Base-by-base conservation (phyloP, 2,888 invertebrate genomes). In the Thymelicus acteon region DNA sequence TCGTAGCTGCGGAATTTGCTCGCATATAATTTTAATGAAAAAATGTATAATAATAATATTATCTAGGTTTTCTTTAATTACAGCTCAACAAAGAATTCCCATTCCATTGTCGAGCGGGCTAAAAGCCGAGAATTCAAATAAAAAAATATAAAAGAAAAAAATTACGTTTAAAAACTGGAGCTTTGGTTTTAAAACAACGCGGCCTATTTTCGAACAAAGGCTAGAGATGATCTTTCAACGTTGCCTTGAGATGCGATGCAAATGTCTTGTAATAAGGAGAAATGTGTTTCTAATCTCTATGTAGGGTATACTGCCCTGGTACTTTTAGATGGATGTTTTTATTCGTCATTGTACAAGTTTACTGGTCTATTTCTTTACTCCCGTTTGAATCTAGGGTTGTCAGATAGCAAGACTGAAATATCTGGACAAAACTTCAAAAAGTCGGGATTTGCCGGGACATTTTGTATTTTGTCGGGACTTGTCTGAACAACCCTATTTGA, bases 61-160 rank as follows among this genome's bases (percentile, higher is more conserved):
- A 37, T 58, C 58, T 58, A 58, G 58, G 12, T 39, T 58, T 57
- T 49, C 49, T 63, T 63, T 63, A 63, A 63, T 63, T 63, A 63
- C 31, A 12, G 49, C 63, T 15, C 31, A 63, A 63, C 63, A 63
- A 63, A 63, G 63, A 63, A 47, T 63, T 63, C 10, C 15, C 48
- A 63, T 63, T 47, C 49, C 49, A 63, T 63, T 63, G 63, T 63
- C 8, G 48, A 37, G 63, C 12, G 37, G 61, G 62, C 63, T 48
- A 63, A 63, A 61, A 63, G 31, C 63, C 10, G 37, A 6, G 63
- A 48, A 63, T 49, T 63, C 31, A 44, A 65, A 65, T 39, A 65
- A 65, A 62, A 62, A 63, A 64, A 48, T 64, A 54, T 64, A 54
- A 64, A 54, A 37, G 64, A 64, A 64, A 64, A 39, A 60, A 64